Conservation (phyloP, 1,140 invertebrate genomes). For the Brachionus manjavacas region DNA sequence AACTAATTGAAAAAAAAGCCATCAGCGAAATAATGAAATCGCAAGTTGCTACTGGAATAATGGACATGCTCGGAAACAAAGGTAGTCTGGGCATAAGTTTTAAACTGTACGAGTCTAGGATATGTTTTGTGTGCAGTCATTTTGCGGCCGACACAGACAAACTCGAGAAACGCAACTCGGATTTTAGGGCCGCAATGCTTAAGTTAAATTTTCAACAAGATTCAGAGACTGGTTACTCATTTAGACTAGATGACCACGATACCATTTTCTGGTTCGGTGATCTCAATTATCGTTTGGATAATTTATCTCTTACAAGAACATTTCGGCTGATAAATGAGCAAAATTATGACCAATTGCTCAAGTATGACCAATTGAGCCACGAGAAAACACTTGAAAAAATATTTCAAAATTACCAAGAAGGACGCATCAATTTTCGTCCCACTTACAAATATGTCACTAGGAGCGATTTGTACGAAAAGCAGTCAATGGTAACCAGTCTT, state of each 20-base stretch:
- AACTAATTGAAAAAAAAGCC: background rate
- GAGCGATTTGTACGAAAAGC: conserved; percentile 85
- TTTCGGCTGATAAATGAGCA: conserved; percentile 74
- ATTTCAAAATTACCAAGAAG: conserved; percentile 84
- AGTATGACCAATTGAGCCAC: conserved; percentile 79
- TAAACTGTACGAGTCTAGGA: conserved; percentile 79
- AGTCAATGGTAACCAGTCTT: conserved; percentile 77
- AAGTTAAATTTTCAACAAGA: conserved; percentile 19
- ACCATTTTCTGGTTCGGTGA: conserved; percentile 99
- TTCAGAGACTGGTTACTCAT: conserved; percentile 61
- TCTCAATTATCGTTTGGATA: conserved; percentile 96
- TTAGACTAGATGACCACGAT: conserved; percentile 79
- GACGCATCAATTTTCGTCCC: conserved; percentile 79
- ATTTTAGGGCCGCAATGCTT: conserved; percentile 59
- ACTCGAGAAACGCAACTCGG: conserved; percentile 17
- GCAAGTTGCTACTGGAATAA: conserved; percentile 92
- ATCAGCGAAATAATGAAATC: conserved; percentile 77
- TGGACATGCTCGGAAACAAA: conserved; percentile 81
- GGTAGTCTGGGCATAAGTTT: conserved; percentile 89
- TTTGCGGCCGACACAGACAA: conserved; percentile 77
- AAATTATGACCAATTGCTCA: conserved; percentile 72
- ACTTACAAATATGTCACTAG: conserved; percentile 97
- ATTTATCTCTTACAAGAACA: conserved; percentile 76
- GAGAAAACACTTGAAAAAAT: conserved; percentile 61
- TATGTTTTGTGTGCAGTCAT: conserved; percentile 96